Evolutionary conservation across 2,888 invertebrate genomes (phyloP).

Genomic region (Spicauda simplicius): DNA sequence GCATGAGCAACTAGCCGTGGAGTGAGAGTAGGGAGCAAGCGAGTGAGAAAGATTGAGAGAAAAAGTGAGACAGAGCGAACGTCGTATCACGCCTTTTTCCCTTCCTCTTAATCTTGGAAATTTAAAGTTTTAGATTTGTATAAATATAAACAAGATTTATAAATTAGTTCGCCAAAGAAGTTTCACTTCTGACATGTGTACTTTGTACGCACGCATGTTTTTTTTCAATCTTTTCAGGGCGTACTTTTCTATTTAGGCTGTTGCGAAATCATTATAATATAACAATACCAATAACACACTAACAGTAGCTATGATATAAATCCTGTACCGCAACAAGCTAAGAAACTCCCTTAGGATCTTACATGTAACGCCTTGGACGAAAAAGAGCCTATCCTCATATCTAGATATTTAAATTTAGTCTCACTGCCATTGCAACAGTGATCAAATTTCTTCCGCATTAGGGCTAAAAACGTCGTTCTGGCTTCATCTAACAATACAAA

Average conservation of each 20-base stretch:
- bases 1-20: too few species aligned
- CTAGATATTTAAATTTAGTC: constrained; percentile 49
- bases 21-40: too few species aligned
- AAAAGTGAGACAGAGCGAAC: too few species aligned
- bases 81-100: too few species aligned
- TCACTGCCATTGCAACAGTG: constrained; percentile 46
- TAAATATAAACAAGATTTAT: too few species aligned
- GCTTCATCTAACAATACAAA: constrained; percentile 55
- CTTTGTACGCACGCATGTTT: too few species aligned
- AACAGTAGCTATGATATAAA: constrained; percentile 79
- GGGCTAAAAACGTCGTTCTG: constrained; percentile 52
- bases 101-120: too few species aligned
- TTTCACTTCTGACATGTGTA: too few species aligned
- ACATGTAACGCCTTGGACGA: constrained; percentile 61
- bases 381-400: constrained; percentile 44
- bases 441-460: constrained; percentile 47
- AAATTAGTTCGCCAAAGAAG: too few species aligned
- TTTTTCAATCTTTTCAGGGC: background rate
- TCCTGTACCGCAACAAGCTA: constrained; percentile 79
- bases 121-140: too few species aligned
- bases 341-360: constrained; percentile 82
- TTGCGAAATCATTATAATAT: background rate
- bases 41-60: too few species aligned
- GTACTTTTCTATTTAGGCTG: background rate
- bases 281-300: constrained; percentile 8